phyloP scores from a whole-genome alignment of 2,113 vertebrate genomes.

The Poicephalus gulielmi region DNA sequence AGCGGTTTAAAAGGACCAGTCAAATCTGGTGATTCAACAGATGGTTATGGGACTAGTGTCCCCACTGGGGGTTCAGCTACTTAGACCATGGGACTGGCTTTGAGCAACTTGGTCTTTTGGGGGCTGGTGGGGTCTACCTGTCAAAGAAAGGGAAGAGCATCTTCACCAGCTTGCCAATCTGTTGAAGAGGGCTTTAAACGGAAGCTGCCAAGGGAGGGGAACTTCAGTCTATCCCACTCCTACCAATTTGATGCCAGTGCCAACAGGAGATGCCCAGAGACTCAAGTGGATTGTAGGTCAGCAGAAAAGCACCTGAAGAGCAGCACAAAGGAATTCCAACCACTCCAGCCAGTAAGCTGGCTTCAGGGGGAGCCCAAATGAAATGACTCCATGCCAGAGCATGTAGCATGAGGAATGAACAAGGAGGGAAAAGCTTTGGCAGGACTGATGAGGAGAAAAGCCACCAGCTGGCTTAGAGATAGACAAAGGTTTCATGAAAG shows the following conservation, averaged over 20 bases:
- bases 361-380: neutral
- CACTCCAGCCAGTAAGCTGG: neutral
- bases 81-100: neutral
- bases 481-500: neutral
- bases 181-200: neutral
- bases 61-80: neutral
- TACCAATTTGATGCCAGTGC: neutral
- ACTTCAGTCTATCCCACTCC: neutral
- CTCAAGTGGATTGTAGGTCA: neutral
- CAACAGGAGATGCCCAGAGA: neutral
- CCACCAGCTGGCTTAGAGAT: neutral
- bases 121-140: neutral
- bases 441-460: neutral
- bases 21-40: neutral
- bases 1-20: neutral
- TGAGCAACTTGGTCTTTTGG: neutral
- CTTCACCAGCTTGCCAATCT: neutral
- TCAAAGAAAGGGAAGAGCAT: neutral
- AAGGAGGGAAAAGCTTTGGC: neutral
- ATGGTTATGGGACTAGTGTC: too few relatives aligned
- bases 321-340: neutral
- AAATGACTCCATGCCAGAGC: neutral
- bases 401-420: neutral
- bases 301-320: neutral
- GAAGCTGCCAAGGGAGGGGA: neutral